Evolutionary conservation across 2,113 vertebrate species (phyloP).

Genomic region (Elephas maximus): DNA sequence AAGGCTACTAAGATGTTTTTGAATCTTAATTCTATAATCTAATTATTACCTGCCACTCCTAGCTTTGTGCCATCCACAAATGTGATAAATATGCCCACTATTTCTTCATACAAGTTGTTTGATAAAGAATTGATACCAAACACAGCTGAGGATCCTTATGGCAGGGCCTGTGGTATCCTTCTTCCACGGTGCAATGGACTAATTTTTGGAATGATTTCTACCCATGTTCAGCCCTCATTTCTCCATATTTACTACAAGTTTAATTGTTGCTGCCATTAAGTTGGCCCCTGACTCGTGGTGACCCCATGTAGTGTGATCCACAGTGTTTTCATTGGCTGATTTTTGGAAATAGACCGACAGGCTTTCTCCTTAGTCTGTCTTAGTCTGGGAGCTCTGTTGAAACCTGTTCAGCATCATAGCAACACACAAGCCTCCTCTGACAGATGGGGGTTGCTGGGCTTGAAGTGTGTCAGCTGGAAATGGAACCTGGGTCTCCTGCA

Average conservation of each 20-base stretch:
- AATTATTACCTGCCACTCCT: not conserved
- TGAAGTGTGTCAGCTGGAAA: not conserved
- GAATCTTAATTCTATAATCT: slow-evolving; percentile 20
- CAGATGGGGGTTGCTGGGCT: not conserved
- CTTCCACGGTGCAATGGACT: not conserved
- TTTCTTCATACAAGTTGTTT: not conserved
- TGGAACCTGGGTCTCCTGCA: not conserved
- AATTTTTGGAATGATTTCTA: not conserved
- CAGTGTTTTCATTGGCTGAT: not conserved
- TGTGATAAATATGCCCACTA: not conserved
- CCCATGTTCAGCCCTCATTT: not conserved
- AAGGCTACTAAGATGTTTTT: slow-evolving; percentile 35
- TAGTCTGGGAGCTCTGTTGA: not conserved
- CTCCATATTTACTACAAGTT: not conserved
- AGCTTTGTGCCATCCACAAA: not conserved
- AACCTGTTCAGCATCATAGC: not conserved
- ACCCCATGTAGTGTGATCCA: not conserved
- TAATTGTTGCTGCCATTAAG: not conserved
- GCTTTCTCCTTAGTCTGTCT: not conserved
- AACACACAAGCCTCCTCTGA: not conserved
- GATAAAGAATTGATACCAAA: not conserved
- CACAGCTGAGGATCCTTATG: not conserved
- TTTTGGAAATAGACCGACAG: not conserved
- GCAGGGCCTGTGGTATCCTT: not conserved
- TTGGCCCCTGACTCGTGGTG: not conserved